Percentiles rank a stretch among this genome's conserved stretches.
Evolutionary conservation across 1,140 invertebrate species (phyloP).

Genomic region (Temnothorax curvispinosus): DNA sequence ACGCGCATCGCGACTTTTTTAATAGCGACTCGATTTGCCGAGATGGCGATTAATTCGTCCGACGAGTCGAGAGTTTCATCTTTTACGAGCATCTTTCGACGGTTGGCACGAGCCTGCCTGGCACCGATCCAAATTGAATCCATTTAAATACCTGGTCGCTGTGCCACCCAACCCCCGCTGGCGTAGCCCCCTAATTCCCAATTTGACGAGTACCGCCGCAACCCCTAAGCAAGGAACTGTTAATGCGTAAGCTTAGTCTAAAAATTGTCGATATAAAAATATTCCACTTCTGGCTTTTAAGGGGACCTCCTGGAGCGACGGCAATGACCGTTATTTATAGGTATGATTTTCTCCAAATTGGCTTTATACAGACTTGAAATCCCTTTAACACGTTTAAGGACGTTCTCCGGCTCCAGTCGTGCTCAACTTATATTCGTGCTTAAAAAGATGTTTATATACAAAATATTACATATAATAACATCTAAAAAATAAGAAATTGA

Average conservation of each 20-base stretch:
- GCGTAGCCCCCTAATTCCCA: conserved; percentile 35
- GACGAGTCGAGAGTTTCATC: conserved; percentile 44
- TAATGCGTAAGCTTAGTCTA: not conserved
- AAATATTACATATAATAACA: too few relatives aligned
- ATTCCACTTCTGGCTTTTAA: not conserved
- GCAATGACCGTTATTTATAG: too few relatives aligned
- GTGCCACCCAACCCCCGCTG: not conserved
- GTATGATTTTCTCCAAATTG: too few relatives aligned
- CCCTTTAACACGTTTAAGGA: too few relatives aligned
- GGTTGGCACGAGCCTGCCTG: conserved; percentile 35
- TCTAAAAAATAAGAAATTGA: too few relatives aligned
- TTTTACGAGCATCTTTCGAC: conserved; percentile 53
- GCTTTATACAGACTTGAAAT: too few relatives aligned
- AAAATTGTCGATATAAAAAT: not conserved
- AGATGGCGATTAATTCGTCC: conserved; percentile 55
- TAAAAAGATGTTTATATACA: too few relatives aligned
- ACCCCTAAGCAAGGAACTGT: not conserved
- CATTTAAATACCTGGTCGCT: conserved; percentile 51
- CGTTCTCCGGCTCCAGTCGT: too few relatives aligned
- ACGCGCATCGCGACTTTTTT: conserved; percentile 16
- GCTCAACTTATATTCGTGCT: too few relatives aligned
- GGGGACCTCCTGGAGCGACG: too few relatives aligned
- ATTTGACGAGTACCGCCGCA: conserved; percentile 36
- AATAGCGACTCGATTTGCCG: conserved; percentile 36
- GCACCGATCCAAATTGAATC: conserved; percentile 55